Conservation (phyloP, 2,888 invertebrate species). For the Heteromurus nitidus region DNA sequence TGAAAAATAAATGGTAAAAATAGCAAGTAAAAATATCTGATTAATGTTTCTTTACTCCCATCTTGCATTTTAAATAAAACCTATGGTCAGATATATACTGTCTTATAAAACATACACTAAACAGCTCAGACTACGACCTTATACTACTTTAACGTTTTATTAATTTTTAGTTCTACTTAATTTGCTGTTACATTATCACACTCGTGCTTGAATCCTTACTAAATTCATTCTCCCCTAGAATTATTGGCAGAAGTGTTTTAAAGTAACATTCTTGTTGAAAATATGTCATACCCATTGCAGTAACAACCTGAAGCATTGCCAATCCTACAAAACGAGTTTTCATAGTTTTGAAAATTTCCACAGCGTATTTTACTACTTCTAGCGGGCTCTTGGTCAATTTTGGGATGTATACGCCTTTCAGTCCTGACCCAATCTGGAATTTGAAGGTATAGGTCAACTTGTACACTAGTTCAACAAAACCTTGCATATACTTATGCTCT, state of each 20-base stretch:
- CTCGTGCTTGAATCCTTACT: too few relatives aligned
- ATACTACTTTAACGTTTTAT: too few relatives aligned
- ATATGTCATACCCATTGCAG: conserved; percentile 69
- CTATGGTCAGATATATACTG: too few relatives aligned
- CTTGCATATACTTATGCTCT: too few relatives aligned
- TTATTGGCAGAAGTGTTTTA: conserved; percentile 44
- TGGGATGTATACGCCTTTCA: conserved; percentile 60
- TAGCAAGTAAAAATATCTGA: too few relatives aligned
- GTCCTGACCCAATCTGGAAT: conserved; percentile 47
- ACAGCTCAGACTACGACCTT: conserved; percentile 10
- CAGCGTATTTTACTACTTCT: conserved; percentile 44
- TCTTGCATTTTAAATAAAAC: too few relatives aligned
- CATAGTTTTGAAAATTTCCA: conserved; percentile 49
- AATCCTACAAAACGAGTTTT: conserved; percentile 25
- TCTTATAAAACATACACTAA: background rate
- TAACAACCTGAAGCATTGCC: conserved; percentile 57
- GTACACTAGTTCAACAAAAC: too few relatives aligned
- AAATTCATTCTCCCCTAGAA: conserved; percentile 32
- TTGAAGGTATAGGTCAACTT: too few relatives aligned
- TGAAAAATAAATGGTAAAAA: too few relatives aligned
- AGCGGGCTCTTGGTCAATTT: conserved; percentile 53
- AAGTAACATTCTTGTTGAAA: conserved; percentile 64
- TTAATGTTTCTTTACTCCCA: too few relatives aligned
- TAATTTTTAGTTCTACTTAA: too few relatives aligned
- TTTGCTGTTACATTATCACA: too few relatives aligned